Evolutionary conservation across 2,888 invertebrate genomes (phyloP).

Genomic region (Tinea semifulvella): DNA sequence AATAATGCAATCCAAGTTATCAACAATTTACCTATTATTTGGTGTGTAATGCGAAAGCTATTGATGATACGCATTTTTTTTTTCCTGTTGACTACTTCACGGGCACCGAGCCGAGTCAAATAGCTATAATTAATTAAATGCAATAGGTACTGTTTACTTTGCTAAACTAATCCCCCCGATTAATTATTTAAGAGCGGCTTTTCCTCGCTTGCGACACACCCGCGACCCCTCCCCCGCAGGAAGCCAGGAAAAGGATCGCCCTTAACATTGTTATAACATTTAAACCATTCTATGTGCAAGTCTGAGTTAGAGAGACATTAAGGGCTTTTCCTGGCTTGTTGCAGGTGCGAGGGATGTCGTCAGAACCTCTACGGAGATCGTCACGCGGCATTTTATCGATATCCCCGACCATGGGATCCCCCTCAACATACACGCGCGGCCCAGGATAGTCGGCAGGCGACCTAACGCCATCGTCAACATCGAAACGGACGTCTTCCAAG

Average conservation of each 20-base stretch:
- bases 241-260: constrained; percentile 64
- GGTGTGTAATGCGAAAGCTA: too few relatives aligned
- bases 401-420: constrained; percentile 51
- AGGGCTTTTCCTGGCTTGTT: constrained; percentile 29
- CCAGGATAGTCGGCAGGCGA: constrained; percentile 47
- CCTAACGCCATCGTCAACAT: constrained; percentile 57
- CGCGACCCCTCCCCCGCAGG: constrained; percentile 34
- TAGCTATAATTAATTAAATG: too few relatives aligned
- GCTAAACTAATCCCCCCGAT: too few relatives aligned
- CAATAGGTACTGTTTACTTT: too few relatives aligned
- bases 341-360: constrained; percentile 37
- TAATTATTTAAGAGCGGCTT: constrained; percentile 42
- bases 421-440: constrained; percentile 51
- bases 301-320: neutral
- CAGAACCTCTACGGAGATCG: constrained; percentile 55
- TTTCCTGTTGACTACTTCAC: too few relatives aligned
- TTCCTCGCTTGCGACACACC: constrained; percentile 56
- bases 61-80: too few relatives aligned
- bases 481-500: constrained; percentile 58
- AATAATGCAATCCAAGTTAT: too few relatives aligned
- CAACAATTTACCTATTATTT: too few relatives aligned
- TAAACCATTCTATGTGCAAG: neutral
- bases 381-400: constrained; percentile 58
- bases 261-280: constrained; percentile 19
- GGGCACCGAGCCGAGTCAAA: too few relatives aligned